Conservation (phyloP, 1,140 invertebrate species). For the Pantala flavescens region DNA sequence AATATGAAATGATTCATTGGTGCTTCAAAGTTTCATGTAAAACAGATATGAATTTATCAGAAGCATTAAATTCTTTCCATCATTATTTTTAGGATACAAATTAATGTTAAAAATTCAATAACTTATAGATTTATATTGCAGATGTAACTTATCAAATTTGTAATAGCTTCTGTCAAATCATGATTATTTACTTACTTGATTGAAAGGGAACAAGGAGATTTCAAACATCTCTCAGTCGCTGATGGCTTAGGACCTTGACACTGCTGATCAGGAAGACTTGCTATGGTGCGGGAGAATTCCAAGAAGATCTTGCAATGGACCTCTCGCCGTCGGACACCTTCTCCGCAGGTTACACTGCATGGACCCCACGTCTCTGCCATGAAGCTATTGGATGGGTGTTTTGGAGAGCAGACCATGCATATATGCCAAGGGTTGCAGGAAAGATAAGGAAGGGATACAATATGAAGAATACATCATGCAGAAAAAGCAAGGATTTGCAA, state of each 20-base stretch:
- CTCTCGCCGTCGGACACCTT: conserved; percentile 65
- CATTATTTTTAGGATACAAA: too few relatives aligned
- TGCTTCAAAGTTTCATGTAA: too few relatives aligned
- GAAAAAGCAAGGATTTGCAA: not conserved
- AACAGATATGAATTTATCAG: too few relatives aligned
- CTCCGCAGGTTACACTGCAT: conserved; percentile 81
- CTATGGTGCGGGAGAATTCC: conserved; percentile 77
- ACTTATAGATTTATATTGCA: too few relatives aligned
- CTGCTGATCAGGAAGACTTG: conserved; percentile 74
- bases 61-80: too few relatives aligned
- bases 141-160: too few relatives aligned
- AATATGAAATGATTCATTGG: too few relatives aligned
- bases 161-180: too few relatives aligned
- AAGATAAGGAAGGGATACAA: not conserved
- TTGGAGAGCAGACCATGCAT: not conserved
- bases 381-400: conserved; percentile 41
- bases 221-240: conserved; percentile 64
- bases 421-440: not conserved
- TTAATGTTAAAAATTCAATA: too few relatives aligned
- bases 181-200: too few relatives aligned
- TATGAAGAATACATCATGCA: not conserved
- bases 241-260: conserved; percentile 73
- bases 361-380: conserved; percentile 71
- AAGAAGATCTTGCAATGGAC: conserved; percentile 89
- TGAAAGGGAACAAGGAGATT: conserved; percentile 33